Evolutionary conservation across 2,113 vertebrate species (phyloP).

Genomic region (Brachypodius melanocephalos): DNA sequence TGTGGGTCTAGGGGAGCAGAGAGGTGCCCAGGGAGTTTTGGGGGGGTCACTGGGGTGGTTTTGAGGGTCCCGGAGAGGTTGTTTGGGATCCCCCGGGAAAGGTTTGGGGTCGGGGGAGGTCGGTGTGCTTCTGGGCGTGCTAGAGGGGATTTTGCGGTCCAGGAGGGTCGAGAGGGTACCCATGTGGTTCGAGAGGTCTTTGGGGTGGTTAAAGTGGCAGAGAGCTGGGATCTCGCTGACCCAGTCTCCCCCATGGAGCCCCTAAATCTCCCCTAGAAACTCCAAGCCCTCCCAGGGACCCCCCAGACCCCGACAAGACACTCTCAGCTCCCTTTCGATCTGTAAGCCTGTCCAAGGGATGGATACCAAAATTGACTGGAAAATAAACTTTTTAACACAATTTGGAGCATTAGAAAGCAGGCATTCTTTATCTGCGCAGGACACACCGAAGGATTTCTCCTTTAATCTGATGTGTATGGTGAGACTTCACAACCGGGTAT

Average conservation of each 20-base stretch:
- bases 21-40: neutral
- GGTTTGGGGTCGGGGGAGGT: no score
- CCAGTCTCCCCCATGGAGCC: rapidly evolving
- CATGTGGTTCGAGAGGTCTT: neutral
- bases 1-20: no score
- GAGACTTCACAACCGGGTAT: neutral
- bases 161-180: no score
- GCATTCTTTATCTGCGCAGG: neutral
- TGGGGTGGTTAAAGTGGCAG: neutral
- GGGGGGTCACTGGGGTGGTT: no score
- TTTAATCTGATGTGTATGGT: no score
- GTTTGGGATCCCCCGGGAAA: neutral
- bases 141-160: neutral
- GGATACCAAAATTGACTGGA: neutral
- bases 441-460: neutral
- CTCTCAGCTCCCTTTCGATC: neutral
- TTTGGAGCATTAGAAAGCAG: neutral
- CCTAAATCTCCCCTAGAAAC: neutral
- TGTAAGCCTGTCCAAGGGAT: rapidly evolving
- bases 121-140: neutral
- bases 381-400: neutral
- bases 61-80: neutral
- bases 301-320: no score
- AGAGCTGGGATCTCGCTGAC: neutral
- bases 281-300: neutral